Evolutionary conservation across 2,797 vertebrate genomes (phyloP).

Genomic region (Anableps anableps): DNA sequence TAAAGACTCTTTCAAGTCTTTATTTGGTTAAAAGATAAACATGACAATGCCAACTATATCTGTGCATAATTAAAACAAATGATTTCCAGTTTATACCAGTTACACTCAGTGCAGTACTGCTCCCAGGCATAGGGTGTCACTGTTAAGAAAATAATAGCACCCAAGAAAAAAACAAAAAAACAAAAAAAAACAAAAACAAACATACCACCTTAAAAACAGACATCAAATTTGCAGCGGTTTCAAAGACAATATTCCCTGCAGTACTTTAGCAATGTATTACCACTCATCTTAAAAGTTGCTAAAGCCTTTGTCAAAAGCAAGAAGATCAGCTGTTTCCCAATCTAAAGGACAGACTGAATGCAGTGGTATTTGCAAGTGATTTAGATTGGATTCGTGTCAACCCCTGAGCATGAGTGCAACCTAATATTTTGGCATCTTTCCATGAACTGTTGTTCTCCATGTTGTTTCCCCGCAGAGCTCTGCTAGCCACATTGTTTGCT

Average conservation of each 20-base stretch:
- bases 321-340: not conserved
- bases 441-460: not conserved
- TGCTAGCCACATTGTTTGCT: not conserved
- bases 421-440: slow-evolving; percentile 5
- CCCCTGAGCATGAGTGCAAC: not conserved
- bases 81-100: not conserved
- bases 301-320: not conserved
- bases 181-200: too few species aligned
- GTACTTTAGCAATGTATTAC: too few species aligned
- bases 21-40: not conserved
- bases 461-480: slow-evolving; percentile 2
- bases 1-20: not conserved
- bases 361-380: not conserved
- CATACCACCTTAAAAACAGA: not conserved
- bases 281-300: not conserved
- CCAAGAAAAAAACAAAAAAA: not conserved
- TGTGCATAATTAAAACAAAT: not conserved
- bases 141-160: not conserved
- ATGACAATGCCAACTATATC: not conserved
- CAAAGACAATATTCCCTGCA: not conserved
- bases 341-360: not conserved
- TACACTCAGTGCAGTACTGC: not conserved
- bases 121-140: not conserved
- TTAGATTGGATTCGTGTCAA: not conserved
- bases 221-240: not conserved